Base-by-base conservation (phyloP, 1,140 invertebrate species). In the Ptiloglossa arizonensis region DNA sequence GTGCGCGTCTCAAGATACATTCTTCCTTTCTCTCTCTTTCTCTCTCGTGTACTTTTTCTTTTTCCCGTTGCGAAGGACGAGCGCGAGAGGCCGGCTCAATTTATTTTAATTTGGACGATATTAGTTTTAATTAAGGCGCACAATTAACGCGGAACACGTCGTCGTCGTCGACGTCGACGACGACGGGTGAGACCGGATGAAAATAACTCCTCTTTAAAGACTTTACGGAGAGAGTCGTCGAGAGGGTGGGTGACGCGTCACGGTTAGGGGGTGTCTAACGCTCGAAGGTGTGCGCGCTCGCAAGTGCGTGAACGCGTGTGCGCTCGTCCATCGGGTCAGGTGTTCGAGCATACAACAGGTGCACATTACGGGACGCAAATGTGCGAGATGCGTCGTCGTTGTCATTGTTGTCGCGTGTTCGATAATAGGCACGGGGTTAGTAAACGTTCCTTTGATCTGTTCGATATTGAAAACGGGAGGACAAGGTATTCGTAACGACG, bases 51-150 rank as follows among this genome's bases (percentile, higher is more conserved):
- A 35, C 32, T 22, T 54, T 54, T 44, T 77, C 41, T 24, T 22
- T 54, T 54, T 44, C 70, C 41, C 32, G 19, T 32, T 17, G 9
- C 22, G 46, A n/a, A 62, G 17, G 24, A 69, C 27, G 48, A 27
- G 5, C 27, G 27, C 27, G 29, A 29, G 32, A 38, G 24, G 24
- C 38, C 72, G 64, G 22, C 71, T 82, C 70, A 73, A 85, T 86
- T 82, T 85, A 86, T 82, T 86, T 86, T 85, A 85, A 86, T 86
- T 82, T 80, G 50, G 48, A 44, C 63, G 68, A 79, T 79, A 86
- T 86, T 86, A 82, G 68, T 85, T 86, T 86, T 86, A 86, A 86
- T 86, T 82, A 86, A 73, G 48, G 44, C 59, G 29, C 32, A 50
- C 57, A 77, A 86, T 86, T 86, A 86, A 86, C 80, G 46, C 64